These are phyloP conservation scores for Porites divaricata DNA, from an alignment of 92 coral and sea anemone species.

Conservation along the genomic window DNA sequence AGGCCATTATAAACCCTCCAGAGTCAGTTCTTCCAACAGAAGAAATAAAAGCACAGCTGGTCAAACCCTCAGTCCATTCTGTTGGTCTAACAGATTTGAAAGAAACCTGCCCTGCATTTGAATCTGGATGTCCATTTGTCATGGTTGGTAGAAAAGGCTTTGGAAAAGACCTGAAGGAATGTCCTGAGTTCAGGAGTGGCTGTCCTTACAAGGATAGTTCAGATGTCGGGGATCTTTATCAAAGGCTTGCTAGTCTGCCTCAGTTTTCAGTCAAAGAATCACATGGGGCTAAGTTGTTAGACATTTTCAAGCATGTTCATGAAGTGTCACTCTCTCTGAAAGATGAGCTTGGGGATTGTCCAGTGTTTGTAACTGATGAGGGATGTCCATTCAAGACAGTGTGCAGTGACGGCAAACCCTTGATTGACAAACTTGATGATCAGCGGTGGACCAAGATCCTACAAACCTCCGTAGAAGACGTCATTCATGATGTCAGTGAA, in stretches of 20 bases:
- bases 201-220: conserved; percentile 88
- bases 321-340: conserved; percentile 76
- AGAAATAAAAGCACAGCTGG: conserved; percentile 17
- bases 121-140: conserved; percentile 81
- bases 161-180: conserved; percentile 49
- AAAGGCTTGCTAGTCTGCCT: conserved; percentile 77
- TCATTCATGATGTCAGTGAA: conserved; percentile 46
- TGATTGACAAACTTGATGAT: conserved; percentile 83
- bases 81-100: conserved; percentile 58
- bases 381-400: conserved; percentile 98
- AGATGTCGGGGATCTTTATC: conserved; percentile 75
- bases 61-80: not conserved
- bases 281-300: conserved; percentile 83
- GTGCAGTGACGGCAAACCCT: conserved; percentile 92
- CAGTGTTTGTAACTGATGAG: conserved; percentile 78
- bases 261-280: conserved; percentile 69
- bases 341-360: conserved; percentile 92
- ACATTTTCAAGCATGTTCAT: conserved; percentile 81
- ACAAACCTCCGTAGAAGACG: conserved; percentile 59
- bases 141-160: conserved; percentile 44
- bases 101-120: conserved; percentile 86
- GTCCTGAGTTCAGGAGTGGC: conserved; percentile 92
- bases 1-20: conserved; percentile 71
- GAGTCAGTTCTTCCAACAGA: conserved; percentile 63
- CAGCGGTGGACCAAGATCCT: conserved; percentile 83